Conservation (phyloP, 2,797 vertebrate genomes). For the Pogonophryne albipinna region DNA sequence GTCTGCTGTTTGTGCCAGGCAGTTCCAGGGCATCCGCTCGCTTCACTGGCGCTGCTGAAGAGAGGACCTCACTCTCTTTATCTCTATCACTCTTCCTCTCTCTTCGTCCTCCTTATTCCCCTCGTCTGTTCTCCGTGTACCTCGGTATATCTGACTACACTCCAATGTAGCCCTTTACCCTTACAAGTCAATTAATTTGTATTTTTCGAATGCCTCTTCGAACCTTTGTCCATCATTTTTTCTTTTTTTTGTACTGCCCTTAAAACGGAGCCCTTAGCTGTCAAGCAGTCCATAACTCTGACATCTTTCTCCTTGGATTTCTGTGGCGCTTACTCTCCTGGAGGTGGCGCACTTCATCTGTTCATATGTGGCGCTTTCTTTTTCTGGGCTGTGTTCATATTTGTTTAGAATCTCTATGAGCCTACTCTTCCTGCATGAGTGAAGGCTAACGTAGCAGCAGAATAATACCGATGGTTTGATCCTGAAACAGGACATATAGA, state of each 20-base stretch:
- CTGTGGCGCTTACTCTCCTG: constrained; percentile 29
- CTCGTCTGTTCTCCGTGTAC: constrained; percentile 36
- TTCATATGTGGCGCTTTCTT: background rate
- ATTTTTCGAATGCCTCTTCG: constrained; percentile 9
- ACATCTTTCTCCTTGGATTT: constrained; percentile 1
- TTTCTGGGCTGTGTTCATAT: constrained; percentile 9
- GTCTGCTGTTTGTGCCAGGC: constrained; percentile 70
- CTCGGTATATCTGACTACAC: constrained; percentile 24
- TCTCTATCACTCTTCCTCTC: constrained; percentile 19
- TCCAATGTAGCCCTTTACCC: constrained; percentile 13
- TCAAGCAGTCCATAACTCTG: background rate
- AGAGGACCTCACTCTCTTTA: constrained; percentile 46
- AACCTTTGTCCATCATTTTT: background rate
- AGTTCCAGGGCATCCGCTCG: constrained; percentile 74
- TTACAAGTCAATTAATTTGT: constrained; percentile 6
- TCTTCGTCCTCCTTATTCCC: constrained; percentile 54
- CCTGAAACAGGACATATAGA: background rate
- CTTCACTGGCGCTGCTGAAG: constrained; percentile 60
- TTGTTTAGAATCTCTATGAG: background rate
- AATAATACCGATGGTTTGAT: background rate
- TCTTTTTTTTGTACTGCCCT: background rate
- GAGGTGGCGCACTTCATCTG: constrained; percentile 57
- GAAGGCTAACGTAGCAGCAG: background rate
- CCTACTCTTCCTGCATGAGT: background rate
- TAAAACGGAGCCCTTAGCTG: constrained; percentile 8